Percentiles rank a stretch among this genome's conserved stretches.
Conservation (phyloP, 2,797 vertebrate genomes). For the Aulostomus chinensis region DNA sequence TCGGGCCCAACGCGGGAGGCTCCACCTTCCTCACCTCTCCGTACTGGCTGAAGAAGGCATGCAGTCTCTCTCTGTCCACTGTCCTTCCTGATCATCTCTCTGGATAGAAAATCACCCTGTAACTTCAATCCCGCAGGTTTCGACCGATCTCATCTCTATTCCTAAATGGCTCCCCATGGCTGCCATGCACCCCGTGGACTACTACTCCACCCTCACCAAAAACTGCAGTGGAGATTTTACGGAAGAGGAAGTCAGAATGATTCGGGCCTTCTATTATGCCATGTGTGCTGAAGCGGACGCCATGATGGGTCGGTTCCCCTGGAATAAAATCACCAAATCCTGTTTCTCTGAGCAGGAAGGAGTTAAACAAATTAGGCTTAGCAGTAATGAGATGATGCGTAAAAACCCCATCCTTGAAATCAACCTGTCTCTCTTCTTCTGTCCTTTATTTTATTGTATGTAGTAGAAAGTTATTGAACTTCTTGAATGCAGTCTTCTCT, state of each 20-base stretch:
- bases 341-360: too few species aligned
- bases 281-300: constrained; percentile 96
- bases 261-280: constrained; percentile 93
- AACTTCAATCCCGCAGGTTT: constrained; percentile 76
- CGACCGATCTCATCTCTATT: constrained; percentile 81
- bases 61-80: not conserved
- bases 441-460: too few species aligned
- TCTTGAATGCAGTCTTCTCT: too few species aligned
- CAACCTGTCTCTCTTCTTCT: too few species aligned
- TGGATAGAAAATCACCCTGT: not conserved
- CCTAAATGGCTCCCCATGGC: constrained; percentile 89
- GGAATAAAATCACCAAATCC: too few species aligned
- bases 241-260: constrained; percentile 85
- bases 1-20: constrained; percentile 89
- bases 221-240: constrained; percentile 92
- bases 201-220: constrained; percentile 94
- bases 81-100: too few species aligned
- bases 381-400: too few species aligned
- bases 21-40: constrained; percentile 94
- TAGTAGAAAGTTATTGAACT: too few species aligned
- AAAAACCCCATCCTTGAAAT: too few species aligned
- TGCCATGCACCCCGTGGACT: constrained; percentile 91
- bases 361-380: too few species aligned
- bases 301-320: constrained; percentile 91
- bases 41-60: constrained; percentile 92